Base-by-base conservation (phyloP, 2,797 vertebrate genomes). In the Hirundo rustica region DNA sequence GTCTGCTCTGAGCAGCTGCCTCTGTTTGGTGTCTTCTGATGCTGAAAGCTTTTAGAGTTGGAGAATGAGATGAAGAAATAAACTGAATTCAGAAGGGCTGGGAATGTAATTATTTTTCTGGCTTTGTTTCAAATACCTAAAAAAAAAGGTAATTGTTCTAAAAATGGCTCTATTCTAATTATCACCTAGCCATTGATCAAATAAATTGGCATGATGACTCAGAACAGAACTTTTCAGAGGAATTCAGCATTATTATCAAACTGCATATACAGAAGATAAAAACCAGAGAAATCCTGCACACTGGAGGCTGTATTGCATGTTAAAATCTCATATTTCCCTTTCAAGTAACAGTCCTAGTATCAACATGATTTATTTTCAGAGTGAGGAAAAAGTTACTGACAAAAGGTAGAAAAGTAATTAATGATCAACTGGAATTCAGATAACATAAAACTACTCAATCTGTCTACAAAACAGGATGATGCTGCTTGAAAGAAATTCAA, bases 1-100 rank as follows among this genome's bases (percentile, higher is more conserved):
- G 70, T 92, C 71, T 87, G 78, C 64, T 84, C 79, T 71, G 47
- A 97, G 85, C 87, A 95, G 92, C 67, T 95, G 93, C 77, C 67
- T 55, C 70, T 30, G 34, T 65, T 48, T 2, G 2, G 14, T 60
- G 26, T 34, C 67, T 93, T 72, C 73, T 74, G 74, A 36, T 84
- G 73, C 90, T 79, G 38, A 91, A 89, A 92, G 74, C 36, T 71
- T 92, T 93, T 30, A 74, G 61, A 60, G 34, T 32, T 21, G 12
- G 38, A 89, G 64, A 92, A 89, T 5, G 29, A 7, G 58, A 55
- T 30, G 68, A 95, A 92, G 55, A 61, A 80, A 84, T 79, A 88
- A 85, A 85, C 23, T 45, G 29, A 92, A 78, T 19, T 81, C 42
- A 61, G 32, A 73, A 62, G 32, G 45, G 34, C 11, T 77, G n/a